These are phyloP conservation scores for Acanthopleura granulata DNA, from an alignment of 2,888 invertebrate species.

Conservation along the genomic window DNA sequence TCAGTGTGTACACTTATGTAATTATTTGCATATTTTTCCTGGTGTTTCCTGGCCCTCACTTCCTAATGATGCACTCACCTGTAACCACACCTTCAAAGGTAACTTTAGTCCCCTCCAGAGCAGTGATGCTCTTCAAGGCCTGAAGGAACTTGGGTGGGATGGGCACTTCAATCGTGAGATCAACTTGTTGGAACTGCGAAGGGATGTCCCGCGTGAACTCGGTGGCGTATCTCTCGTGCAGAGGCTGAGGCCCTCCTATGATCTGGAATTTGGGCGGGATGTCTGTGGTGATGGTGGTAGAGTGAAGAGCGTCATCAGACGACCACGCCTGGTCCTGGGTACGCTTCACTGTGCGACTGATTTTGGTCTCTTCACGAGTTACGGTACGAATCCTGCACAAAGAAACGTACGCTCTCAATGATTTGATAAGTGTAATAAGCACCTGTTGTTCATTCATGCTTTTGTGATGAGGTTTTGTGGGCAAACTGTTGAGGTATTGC, in stretches of 20 bases:
- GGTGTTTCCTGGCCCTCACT: background rate
- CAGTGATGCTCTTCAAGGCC: slow-evolving; percentile 87
- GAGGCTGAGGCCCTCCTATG: slow-evolving; percentile 32
- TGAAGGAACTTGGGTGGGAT: slow-evolving; percentile 71
- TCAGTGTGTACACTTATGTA: no score
- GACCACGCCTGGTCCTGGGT: slow-evolving; percentile 41
- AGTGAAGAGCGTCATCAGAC: slow-evolving; percentile 37
- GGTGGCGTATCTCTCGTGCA: slow-evolving; percentile 51
- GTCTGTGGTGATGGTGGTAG: slow-evolving; percentile 52
- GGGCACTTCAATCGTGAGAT: slow-evolving; percentile 65
- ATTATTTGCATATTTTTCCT: no score
- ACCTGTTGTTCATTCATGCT: no score
- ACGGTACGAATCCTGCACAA: slow-evolving; percentile 46
- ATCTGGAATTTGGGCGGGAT: slow-evolving; percentile 43
- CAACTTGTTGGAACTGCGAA: slow-evolving; percentile 64
- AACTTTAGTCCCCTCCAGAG: slow-evolving; percentile 91
- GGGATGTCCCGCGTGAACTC: slow-evolving; percentile 52
- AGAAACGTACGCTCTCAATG: background rate
- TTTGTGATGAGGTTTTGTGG: no score
- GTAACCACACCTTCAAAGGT: slow-evolving; percentile 90
- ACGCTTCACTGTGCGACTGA: slow-evolving; percentile 47
- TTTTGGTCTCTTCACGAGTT: slow-evolving; percentile 53
- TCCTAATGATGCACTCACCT: slow-evolving; percentile 70
- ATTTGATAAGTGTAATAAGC: no score
- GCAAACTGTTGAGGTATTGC: no score